phyloP scores from a whole-genome alignment of 2,888 invertebrate species.

The Scaeva pyrastri region DNA sequence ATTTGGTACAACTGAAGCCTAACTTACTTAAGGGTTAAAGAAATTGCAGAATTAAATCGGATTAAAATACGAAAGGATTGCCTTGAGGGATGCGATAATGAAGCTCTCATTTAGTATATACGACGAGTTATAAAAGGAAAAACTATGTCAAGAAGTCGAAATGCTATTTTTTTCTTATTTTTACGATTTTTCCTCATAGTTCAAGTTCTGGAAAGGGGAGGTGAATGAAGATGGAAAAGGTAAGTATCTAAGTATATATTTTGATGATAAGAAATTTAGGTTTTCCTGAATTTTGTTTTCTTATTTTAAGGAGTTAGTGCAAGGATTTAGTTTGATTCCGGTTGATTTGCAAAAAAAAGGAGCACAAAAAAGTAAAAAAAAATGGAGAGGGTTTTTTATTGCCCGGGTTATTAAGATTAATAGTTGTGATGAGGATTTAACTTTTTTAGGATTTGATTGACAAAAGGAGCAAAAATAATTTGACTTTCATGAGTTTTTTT shows the following conservation, averaged over 20 bases:
- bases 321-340: neutral
- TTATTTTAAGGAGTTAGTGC: neutral
- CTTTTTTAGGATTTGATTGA: neutral
- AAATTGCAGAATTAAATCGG: conserved; percentile 57
- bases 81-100: conserved; percentile 57
- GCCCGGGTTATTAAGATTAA: conserved; percentile 28
- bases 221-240: neutral
- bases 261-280: conserved; percentile 4
- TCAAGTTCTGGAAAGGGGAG: neutral
- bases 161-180: neutral
- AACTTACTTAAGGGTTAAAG: conserved; percentile 18
- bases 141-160: conserved; percentile 15
- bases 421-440: conserved; percentile 5
- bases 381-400: neutral
- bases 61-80: conserved; percentile 66
- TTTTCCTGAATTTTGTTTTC: neutral
- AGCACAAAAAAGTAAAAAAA: neutral
- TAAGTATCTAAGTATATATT: conserved; percentile 7
- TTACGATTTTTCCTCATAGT: neutral
- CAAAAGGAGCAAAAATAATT: neutral
- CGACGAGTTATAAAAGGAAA: neutral
- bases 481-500: neutral
- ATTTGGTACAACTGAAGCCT: neutral
- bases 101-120: conserved; percentile 24
- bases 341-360: neutral